Percentiles rank a stretch among this genome's conserved stretches.
phyloP scores from a whole-genome alignment of 2,888 invertebrate species.

The Neoascia interrupta region DNA sequence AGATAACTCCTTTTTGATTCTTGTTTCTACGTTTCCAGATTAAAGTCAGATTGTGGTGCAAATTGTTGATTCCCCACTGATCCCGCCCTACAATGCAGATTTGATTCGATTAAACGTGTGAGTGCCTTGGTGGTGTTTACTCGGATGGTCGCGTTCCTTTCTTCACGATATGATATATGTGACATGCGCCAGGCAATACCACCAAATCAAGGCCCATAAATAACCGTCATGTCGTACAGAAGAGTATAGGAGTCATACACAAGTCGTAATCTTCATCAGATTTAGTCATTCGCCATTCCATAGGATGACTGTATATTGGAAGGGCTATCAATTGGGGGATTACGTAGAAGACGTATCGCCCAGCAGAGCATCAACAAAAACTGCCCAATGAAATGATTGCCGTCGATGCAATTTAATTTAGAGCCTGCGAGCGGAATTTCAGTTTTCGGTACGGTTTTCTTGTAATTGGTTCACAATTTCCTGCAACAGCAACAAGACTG shows the following conservation, averaged over 20 bases:
- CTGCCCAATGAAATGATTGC: conserved; percentile 51
- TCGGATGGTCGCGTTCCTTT: conserved; percentile 35
- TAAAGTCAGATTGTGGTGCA: conserved; percentile 62
- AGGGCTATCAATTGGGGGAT: conserved; percentile 28
- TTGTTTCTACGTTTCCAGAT: conserved; percentile 36
- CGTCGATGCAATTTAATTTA: conserved; percentile 62
- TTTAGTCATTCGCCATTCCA: conserved; percentile 7
- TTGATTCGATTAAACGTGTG: conserved; percentile 60
- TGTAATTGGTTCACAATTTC: conserved; percentile 68
- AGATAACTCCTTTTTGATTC: conserved; percentile 64
- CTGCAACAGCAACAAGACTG: conserved; percentile 13
- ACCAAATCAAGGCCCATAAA: conserved; percentile 66
- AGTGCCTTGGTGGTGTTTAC: conserved; percentile 17
- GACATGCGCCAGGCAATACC: conserved; percentile 54
- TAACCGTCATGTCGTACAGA: conserved; percentile 44
- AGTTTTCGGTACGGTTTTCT: conserved; percentile 46
- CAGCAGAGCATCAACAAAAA: conserved; percentile 23
- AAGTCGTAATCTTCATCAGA: conserved; percentile 25
- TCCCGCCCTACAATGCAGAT: conserved; percentile 11
- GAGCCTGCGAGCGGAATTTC: conserved; percentile 62
- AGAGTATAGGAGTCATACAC: conserved; percentile 4
- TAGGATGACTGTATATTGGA: no score
- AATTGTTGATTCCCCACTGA: conserved; percentile 52
- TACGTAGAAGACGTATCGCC: conserved; percentile 14
- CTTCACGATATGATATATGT: conserved; percentile 64